phyloP scores from a whole-genome alignment of 2,113 vertebrate species.

The Penelope pileata region DNA sequence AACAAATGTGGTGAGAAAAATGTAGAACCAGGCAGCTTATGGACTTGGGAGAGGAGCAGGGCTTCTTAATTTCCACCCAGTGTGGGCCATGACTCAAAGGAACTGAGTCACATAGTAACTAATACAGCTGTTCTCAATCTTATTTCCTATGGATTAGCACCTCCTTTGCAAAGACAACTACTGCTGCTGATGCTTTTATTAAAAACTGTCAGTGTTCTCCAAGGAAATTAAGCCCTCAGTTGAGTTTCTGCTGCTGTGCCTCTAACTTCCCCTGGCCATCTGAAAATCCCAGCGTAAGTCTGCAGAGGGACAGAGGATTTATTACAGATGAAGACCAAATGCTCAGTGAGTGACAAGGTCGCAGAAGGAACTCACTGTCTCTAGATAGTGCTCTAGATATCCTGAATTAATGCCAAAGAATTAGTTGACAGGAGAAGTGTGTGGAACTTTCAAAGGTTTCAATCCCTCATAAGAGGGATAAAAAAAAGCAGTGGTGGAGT shows the following conservation, averaged over 20 bases:
- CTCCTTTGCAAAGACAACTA: neutral
- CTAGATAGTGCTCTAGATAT: neutral
- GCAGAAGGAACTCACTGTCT: neutral
- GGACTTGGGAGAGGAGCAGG: neutral
- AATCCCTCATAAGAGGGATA: neutral
- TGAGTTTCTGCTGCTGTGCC: neutral
- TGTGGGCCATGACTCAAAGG: neutral
- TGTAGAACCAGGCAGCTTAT: neutral
- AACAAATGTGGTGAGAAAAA: neutral
- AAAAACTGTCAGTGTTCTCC: neutral
- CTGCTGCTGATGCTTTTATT: slow-evolving; percentile 3
- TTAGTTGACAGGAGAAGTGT: neutral
- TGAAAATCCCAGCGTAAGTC: neutral
- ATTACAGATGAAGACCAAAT: neutral
- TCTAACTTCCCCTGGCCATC: neutral
- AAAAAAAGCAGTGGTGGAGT: neutral
- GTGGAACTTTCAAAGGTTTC: neutral
- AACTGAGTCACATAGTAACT: slow-evolving; percentile 31
- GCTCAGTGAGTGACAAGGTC: neutral
- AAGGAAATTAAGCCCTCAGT: neutral
- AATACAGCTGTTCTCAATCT: neutral
- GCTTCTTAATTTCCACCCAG: neutral
- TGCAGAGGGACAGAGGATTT: neutral
- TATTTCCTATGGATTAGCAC: slow-evolving; percentile 27
- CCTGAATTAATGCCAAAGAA: neutral